Evolutionary conservation across 2,888 invertebrate genomes (phyloP).

Genomic region (Camponotus fellah): DNA sequence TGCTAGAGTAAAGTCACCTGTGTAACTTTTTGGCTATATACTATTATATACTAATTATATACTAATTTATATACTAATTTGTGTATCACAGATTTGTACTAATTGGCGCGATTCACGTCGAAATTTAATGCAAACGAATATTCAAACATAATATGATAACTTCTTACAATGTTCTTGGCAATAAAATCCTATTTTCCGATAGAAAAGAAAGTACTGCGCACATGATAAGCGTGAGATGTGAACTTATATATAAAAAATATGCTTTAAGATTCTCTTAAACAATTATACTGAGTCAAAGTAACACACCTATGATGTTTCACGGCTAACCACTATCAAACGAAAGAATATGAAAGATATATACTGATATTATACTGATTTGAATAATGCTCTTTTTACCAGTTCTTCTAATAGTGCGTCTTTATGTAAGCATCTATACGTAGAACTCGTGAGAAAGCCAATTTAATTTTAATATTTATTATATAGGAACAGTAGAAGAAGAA

Average conservation of each 20-base stretch:
- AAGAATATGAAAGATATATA: slow-evolving; percentile 70
- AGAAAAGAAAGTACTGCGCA: not conserved
- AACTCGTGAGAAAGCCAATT: not conserved
- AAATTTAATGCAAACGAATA: not conserved
- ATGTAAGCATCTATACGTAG: not conserved
- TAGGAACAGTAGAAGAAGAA: not conserved
- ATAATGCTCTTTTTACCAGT: slow-evolving; percentile 34
- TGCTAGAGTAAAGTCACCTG: too few species aligned
- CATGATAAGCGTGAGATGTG: not conserved
- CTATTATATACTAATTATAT: not conserved
- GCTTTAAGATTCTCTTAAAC: not conserved
- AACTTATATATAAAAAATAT: slow-evolving; percentile 15
- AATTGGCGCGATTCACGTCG: not conserved
- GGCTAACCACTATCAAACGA: slow-evolving; percentile 70
- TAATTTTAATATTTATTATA: not conserved
- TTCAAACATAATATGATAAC: not conserved
- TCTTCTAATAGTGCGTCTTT: slow-evolving; percentile 1
- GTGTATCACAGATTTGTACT: not conserved
- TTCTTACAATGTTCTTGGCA: not conserved
- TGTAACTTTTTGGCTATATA: too few species aligned
- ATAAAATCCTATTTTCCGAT: not conserved
- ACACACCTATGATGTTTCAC: slow-evolving; percentile 64
- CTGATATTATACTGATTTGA: slow-evolving; percentile 57
- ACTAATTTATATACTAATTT: not conserved
- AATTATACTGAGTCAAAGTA: slow-evolving; percentile 47